Base-by-base conservation (phyloP, 1,140 invertebrate genomes). In the Penaeus indicus region DNA sequence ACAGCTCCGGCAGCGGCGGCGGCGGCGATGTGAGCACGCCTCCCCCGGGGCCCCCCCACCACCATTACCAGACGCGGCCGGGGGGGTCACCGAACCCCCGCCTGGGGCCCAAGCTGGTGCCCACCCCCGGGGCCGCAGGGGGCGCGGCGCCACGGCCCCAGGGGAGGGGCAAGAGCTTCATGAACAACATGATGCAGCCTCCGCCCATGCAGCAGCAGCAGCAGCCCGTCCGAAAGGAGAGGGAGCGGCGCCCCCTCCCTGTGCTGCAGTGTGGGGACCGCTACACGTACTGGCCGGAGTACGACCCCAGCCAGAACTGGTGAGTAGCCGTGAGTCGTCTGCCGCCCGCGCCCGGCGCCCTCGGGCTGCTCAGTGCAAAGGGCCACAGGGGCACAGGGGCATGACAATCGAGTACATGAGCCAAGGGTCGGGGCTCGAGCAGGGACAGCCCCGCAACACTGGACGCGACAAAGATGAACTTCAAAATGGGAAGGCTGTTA, bases 41-140 rank as follows among this genome's bases (percentile, higher is more conserved):
- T 22, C 42, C 22, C 21, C 47, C 38, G 72, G 22, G 47, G 38
- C 62, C 62, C 38, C 27, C 42, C 38, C 80, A 67, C 10, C 79
- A 82, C 32, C 84, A 62, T 38, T 67, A 81, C 63, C 77, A 83
- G n/a, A 61, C 80, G 25, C 79, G 88, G 67, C 54, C 79, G 25
- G 84, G 63, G 47, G 63, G 84, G 86, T 83, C 86, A 79, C 80
- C 77, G 8, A 84, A 81, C 60, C 84, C 85, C 21, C 69, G 90
- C 18, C 86, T 90, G 10, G 90, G 88, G 38, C 95, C 95, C 38
- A 95, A 95, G 22, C 92, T 95, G 79, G 92, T 96, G 54, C 95
- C 95, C 3, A 94, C 95, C 11, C 90, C 90, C 10, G 90, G 90
- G 38, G 86, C 85, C 10, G 85, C 93, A 13, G 94, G 94, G 13